Base-by-base conservation (phyloP, 2,113 vertebrate genomes). In the Microtus pennsylvanicus region DNA sequence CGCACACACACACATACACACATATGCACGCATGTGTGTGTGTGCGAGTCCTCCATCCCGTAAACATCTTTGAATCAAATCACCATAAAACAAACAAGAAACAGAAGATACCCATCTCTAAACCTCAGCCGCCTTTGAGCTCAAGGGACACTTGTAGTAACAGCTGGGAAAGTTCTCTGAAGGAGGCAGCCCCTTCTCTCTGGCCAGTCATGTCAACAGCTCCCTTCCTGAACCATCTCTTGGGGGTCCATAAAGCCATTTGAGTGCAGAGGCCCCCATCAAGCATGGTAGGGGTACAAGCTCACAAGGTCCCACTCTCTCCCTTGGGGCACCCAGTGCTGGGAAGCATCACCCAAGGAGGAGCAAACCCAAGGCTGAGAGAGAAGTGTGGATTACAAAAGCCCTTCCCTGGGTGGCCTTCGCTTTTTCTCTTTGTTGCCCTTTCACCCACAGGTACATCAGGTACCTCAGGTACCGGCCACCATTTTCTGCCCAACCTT, bases 51-150 rank as follows among this genome's bases (percentile, higher is more conserved):
- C 35, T 72, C 65, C 77, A 52, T 96, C 94, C 87, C 94, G 94
- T 97, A 97, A 94, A 97, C 87, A 96, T 83, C 92, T 95, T 86
- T 63, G 90, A 96, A 86, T 83, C 95, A 95, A 96, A 96, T 94
- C 93, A 96, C 75, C 89, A 72, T 85, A 95, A 97, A 96, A 95
- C 72, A 91, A 97, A 96, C 74, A 95, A 92, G 92, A 87, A 95
- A 96, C 97, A 96, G 80, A 94, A 91, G 80, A 95, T 58, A 78
- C 52, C 85, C 69, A 94, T 33, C 55, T 89, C 93, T 87, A 96
- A 93, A 81, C 58, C 65, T 67, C 78, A 89, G 74, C 86, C 74
- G 72, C 89, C 90, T 87, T 61, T 28, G 69, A 94, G 45, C 72
- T 77, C 78, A 47, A 7, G 7, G n/a, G 80, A 95, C 70, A 75